phyloP scores from a whole-genome alignment of 2,888 invertebrate genomes.

The Petrophora chlorosata region DNA sequence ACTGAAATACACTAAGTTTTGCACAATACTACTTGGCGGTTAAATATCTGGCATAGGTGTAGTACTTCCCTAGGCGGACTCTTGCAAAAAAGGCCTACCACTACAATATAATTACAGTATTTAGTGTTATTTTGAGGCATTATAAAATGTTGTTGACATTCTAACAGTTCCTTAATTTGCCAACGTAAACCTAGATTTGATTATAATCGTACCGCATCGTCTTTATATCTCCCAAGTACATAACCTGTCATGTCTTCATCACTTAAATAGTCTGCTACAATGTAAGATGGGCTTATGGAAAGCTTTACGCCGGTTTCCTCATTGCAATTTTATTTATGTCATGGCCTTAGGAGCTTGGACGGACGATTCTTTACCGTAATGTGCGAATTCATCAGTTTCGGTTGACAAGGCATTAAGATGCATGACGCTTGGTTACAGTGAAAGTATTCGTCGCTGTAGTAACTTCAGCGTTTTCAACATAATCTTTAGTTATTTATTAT shows the following conservation, averaged over 20 bases:
- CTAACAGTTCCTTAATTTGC: neutral
- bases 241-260: conserved; percentile 13
- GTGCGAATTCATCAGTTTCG: conserved; percentile 35
- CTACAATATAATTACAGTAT: too few species aligned
- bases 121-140: too few species aligned
- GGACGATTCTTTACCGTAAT: conserved; percentile 33
- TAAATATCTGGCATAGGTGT: too few species aligned
- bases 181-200: neutral
- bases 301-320: conserved; percentile 33
- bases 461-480: too few species aligned
- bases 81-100: too few species aligned
- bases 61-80: too few species aligned
- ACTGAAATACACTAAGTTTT: too few species aligned
- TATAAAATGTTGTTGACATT: too few species aligned
- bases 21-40: too few species aligned
- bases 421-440: conserved; percentile 26
- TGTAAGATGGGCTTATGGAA: conserved; percentile 37
- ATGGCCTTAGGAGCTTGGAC: conserved; percentile 20
- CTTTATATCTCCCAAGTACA: neutral
- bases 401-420: conserved; percentile 28
- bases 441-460: conserved; percentile 33
- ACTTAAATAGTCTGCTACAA: conserved; percentile 42
- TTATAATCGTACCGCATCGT: neutral
- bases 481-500: too few species aligned
- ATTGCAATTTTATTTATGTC: conserved; percentile 36